A percentile compares a stretch with the other conserved stretches of the same genome.
These are phyloP conservation scores for Delphinapterus leucas DNA, from an alignment of 2,113 vertebrate species.

Conservation along the genomic window DNA sequence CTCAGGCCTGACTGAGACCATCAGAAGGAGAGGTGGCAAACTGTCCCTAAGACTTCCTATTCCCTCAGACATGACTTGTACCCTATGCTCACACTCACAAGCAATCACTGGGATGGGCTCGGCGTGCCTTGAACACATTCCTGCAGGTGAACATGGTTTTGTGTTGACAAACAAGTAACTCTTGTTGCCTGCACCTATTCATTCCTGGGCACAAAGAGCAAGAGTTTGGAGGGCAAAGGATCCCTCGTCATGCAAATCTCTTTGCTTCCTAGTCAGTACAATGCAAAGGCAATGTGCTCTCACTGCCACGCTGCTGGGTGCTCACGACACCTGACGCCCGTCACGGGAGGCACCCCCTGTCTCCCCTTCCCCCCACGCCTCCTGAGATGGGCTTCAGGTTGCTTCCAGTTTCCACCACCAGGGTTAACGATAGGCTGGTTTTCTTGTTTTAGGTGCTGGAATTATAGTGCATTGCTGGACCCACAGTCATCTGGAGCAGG, in stretches of 20 bases:
- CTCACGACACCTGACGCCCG: no score
- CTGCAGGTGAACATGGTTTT: neutral
- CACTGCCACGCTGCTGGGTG: neutral
- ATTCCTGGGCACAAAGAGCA: neutral
- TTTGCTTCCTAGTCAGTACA: neutral
- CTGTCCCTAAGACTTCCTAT: neutral
- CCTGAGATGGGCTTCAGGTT: neutral
- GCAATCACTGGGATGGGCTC: neutral
- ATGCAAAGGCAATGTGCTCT: neutral
- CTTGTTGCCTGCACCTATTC: neutral
- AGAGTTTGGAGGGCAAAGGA: neutral
- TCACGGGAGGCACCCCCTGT: rapidly evolving
- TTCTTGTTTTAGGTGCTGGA: neutral
- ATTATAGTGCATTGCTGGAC: no score
- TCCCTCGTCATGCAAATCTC: neutral
- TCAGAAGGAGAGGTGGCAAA: neutral
- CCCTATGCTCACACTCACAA: neutral
- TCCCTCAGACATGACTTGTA: neutral
- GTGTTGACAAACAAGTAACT: neutral
- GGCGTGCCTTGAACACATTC: neutral
- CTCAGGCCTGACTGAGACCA: neutral
- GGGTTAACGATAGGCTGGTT: no score
- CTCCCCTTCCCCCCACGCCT: rapidly evolving
- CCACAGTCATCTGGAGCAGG: neutral
- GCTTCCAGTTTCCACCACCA: neutral